Evolutionary conservation across 1,140 invertebrate species (phyloP).

Genomic region (Anoplolepis gracilipes): DNA sequence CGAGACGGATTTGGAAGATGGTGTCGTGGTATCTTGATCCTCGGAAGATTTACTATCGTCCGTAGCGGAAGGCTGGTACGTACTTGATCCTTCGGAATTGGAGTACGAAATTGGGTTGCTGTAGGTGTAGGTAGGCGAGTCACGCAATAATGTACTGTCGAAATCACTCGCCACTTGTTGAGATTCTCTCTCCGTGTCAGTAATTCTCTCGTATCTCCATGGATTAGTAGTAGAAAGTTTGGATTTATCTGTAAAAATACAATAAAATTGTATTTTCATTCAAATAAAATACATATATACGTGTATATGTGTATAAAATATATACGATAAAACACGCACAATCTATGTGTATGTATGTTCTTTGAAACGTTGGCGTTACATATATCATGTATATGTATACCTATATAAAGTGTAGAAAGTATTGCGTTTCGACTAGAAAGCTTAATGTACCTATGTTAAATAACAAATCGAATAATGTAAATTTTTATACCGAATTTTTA

Average conservation of each 20-base stretch:
- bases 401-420: no score
- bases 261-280: not conserved
- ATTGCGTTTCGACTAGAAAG: no score
- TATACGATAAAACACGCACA: not conserved
- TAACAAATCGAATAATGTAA: no score
- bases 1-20: constrained; percentile 66
- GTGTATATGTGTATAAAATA: no score
- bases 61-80: not conserved
- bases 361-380: not conserved
- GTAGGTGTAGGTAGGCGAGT: constrained; percentile 22
- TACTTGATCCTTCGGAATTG: not conserved
- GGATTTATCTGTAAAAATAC: constrained; percentile 1
- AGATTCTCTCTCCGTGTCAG: no score
- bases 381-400: no score
- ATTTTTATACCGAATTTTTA: no score
- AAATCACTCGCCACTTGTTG: not conserved
- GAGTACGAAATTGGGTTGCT: constrained; percentile 60
- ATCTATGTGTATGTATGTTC: not conserved
- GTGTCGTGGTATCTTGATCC: not conserved
- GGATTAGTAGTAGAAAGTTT: constrained; percentile 12
- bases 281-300: not conserved
- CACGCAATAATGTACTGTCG: not conserved
- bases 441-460: not conserved
- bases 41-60: not conserved
- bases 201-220: not conserved